Percentiles rank a stretch among this genome's conserved stretches.
Evolutionary conservation across 2,888 invertebrate species (phyloP).

Genomic region (Trypoxylon attenuatum): DNA sequence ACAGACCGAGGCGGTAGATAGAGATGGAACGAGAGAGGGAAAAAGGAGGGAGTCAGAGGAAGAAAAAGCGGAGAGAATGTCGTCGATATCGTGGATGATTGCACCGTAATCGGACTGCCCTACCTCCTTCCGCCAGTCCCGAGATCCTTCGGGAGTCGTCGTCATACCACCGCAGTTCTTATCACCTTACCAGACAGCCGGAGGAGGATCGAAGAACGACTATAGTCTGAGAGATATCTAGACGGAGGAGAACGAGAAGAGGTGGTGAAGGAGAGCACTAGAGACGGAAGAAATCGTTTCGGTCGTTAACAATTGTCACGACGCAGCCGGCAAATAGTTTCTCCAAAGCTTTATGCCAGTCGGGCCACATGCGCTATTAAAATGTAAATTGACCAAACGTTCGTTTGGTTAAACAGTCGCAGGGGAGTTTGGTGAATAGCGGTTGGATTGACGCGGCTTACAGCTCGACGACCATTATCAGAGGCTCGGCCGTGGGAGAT

Average conservation of each 20-base stretch:
- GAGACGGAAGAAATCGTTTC: neutral
- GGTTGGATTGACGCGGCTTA: constrained; percentile 16
- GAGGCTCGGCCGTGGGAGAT: neutral
- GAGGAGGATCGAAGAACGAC: neutral
- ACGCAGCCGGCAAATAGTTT: constrained; percentile 20
- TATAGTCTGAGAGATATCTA: neutral
- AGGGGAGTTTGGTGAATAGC: constrained; percentile 42
- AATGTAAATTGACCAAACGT: constrained; percentile 70
- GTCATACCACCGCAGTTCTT: constrained; percentile 34
- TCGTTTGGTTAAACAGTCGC: constrained; percentile 70
- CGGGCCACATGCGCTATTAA: constrained; percentile 54
- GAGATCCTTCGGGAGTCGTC: constrained; percentile 15
- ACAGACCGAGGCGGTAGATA: constrained; percentile 4
- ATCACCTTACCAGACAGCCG: constrained; percentile 5
- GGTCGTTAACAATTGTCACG: constrained; percentile 4
- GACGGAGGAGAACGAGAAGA: neutral
- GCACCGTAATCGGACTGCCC: constrained; percentile 43
- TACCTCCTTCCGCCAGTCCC: neutral
- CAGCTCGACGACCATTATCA: neutral
- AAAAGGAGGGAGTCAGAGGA: no score
- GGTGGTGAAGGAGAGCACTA: neutral
- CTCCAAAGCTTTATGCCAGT: constrained; percentile 18
- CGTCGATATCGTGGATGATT: constrained; percentile 49
- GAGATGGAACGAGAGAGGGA: constrained; percentile 8
- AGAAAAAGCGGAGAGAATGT: constrained; percentile 20